Base-by-base conservation (phyloP, 2,113 vertebrate species). In the Ailurus styani region DNA sequence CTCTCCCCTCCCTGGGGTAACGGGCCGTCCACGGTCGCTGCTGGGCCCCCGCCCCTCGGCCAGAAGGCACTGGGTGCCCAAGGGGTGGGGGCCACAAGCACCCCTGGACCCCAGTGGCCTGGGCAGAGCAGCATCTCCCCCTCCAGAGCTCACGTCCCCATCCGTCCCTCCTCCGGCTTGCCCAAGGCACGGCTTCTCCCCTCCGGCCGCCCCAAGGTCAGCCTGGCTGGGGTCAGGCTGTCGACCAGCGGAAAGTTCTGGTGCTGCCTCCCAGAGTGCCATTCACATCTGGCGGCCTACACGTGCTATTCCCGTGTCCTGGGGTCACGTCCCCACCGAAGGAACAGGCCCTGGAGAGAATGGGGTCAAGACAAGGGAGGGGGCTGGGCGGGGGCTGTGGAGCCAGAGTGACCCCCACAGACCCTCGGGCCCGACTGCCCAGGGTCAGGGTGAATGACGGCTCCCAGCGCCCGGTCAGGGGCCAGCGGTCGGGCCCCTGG, bases 61-160 rank as follows among this genome's bases (percentile, higher is more conserved):
- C 29, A 4, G 20, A 68, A 77, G 88, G 66, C 25, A 21, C 45
- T 2, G 18, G 40, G 9, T 5, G 37, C 37, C 72, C 3, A 2
- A 27, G 25, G 50, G 50, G 21, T 64, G 31, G 37, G n/a, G 77
- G n/a, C 47, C 47, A 1, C 0, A 15, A 2, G 20, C 57, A 45
- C 23, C 1, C 1, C n/a, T 29, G 72, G 15, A 79, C 54, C 88
- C 54, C 12, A 2, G n/a, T 0, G 5, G 47, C 27, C 45, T 5
- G 27, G 31, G 12, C 2, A 25, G 25, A 47, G 34, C 27, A 1
- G 11, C 0, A 4, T 15, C 18, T 27, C 42, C 52, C 77, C 31
- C 42, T 17, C 20, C 0, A 73, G 29, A 45, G 15, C 29, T 8
- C 29, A 0, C 8, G 60, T 20, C 70, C 23, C 29, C 0, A 0